Evolutionary conservation across 2,113 vertebrate species (phyloP), one percentile per base, ranked within the genome.

Genomic region (Paracanthobrama guichenoti): DNA sequence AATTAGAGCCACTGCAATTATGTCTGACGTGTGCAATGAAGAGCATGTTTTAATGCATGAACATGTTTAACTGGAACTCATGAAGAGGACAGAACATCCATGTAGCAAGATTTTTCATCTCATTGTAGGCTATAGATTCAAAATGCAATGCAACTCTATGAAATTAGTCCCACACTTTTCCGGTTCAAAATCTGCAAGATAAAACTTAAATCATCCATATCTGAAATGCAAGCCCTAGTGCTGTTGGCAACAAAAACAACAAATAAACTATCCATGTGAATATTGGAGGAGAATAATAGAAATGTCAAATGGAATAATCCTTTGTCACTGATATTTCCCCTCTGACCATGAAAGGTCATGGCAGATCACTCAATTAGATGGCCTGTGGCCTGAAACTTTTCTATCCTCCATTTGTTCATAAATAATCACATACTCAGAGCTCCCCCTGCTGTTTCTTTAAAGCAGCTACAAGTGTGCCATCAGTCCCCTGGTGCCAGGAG

Each of bases 221-320:
- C 24, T 50, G 62, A 67, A 81, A 81, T 53, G 24, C 44, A 31
- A 67, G 26, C 44, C 12, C 62, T 35, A n/a, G 59, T 28, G 18
- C 71, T 83, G 85, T 76, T 75, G 85, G 82, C 79, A 87, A 85
- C 31, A 85, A 79, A 60, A 80, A 39, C 48, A 66, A 42, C 53
- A 44, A 86, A 82, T 69, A 86, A 89, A 67, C 79, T 84, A 77
- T 50, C 76, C 81, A 44, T 81, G 64, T 53, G 82, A 74, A 88
- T 85, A 82, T 83, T 60, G 72, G 77, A 67, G 76, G 67, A 80
- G 44, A 85, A 88, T 89, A 85, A 89, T 86, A 88, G 74, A 88
- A 89, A 89, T 89, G 86, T 89, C 83, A 87, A 67, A 85, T 71
- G 83, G 85, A 86, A 87, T 86, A 79, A 82, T 86, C 71, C 81